Evolutionary conservation across 2,797 vertebrate genomes (phyloP).

Genomic region (Jordanella pulchra): DNA sequence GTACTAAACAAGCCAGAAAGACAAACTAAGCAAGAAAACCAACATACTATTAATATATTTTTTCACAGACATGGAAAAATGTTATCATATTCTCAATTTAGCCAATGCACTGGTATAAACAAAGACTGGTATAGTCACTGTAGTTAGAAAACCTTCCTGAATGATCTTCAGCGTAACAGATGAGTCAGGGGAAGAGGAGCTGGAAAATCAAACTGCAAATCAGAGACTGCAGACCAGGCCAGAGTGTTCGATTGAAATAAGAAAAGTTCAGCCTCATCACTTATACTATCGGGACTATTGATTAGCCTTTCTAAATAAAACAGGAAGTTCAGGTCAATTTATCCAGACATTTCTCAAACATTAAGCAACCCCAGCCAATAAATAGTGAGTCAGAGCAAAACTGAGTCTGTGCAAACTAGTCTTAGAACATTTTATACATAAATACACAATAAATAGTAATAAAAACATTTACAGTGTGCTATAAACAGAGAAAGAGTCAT

Average conservation of each 20-base stretch:
- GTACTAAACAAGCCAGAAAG: constrained; percentile 15
- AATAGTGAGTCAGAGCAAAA: not conserved
- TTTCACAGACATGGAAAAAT: not conserved
- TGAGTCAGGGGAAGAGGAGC: constrained; percentile 40
- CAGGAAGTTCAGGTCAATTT: constrained; percentile 7
- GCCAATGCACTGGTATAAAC: constrained; percentile 1
- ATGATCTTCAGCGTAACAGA: constrained; percentile 46
- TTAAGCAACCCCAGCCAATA: constrained; percentile 3
- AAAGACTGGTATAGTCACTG: constrained; percentile 16
- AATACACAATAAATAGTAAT: not conserved
- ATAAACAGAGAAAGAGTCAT: not conserved
- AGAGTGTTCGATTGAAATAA: constrained; percentile 37
- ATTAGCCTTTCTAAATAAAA: constrained; percentile 28
- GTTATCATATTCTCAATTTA: not conserved
- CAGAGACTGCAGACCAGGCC: constrained; percentile 34
- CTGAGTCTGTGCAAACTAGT: not conserved
- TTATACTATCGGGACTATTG: constrained; percentile 7
- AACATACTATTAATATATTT: not conserved
- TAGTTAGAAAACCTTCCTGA: constrained; percentile 6
- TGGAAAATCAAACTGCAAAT: constrained; percentile 55
- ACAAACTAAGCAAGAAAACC: not conserved
- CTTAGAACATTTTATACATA: not conserved
- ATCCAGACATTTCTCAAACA: constrained; percentile 21
- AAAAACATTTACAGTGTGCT: not conserved
- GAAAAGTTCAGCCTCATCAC: constrained; percentile 32